These are phyloP conservation scores for Trileptium ribeirensis DNA, from an alignment of 2,888 invertebrate species.

Conservation along the genomic window DNA sequence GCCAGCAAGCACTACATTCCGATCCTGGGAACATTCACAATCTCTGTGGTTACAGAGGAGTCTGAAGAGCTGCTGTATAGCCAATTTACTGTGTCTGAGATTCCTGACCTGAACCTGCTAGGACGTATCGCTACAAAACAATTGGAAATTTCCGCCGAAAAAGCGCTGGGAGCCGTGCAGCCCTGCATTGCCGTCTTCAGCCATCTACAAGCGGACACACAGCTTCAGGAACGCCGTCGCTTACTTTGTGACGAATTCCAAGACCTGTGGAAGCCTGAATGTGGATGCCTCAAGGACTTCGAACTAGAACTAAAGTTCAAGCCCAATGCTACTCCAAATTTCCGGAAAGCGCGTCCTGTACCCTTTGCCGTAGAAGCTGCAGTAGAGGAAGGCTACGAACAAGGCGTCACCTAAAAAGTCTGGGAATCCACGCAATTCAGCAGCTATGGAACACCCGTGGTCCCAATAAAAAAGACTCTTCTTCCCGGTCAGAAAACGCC, in stretches of 20 bases:
- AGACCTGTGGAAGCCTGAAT: constrained; percentile 27
- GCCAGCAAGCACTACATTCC: constrained; percentile 8
- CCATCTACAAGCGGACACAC: constrained; percentile 3
- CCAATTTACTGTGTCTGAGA: constrained; percentile 8
- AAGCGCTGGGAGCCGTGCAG: neutral
- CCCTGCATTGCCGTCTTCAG: constrained; percentile 13
- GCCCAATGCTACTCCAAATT: constrained; percentile 17
- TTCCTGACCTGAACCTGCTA: constrained; percentile 1
- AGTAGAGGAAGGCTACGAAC: constrained; percentile 17
- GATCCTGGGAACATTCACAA: neutral
- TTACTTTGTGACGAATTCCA: constrained; percentile 27
- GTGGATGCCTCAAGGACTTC: constrained; percentile 24
- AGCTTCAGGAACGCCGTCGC: constrained; percentile 14
- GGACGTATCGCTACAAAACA: neutral
- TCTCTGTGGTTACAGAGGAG: neutral
- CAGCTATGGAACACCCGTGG: constrained; percentile 3
- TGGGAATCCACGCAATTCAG: constrained; percentile 20
- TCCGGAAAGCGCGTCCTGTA: constrained; percentile 24
- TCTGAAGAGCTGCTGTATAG: neutral
- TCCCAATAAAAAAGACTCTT: neutral
- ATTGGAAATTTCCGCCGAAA: neutral
- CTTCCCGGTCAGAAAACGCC: neutral
- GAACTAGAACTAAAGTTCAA: constrained; percentile 26
- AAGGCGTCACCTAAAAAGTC: constrained; percentile 22
- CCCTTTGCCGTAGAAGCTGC: constrained; percentile 22